phyloP scores from a whole-genome alignment of 2,797 vertebrate species.

The Platyrinchus mystaceus region DNA sequence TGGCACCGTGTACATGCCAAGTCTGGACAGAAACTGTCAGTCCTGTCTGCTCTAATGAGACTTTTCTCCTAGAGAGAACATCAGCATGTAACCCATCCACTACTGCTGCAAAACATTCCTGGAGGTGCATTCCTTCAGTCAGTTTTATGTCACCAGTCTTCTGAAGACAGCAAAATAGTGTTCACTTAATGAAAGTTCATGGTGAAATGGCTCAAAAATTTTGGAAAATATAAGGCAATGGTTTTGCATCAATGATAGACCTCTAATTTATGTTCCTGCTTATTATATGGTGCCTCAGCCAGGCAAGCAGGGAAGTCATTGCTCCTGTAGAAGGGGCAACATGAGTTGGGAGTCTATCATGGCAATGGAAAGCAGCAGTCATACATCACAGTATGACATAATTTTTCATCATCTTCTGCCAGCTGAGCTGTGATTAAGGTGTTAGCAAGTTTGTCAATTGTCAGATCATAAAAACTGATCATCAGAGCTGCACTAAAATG shows the following conservation, averaged over 20 bases:
- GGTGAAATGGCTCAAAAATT: neutral
- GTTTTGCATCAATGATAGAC: neutral
- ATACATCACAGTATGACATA: slow-evolving; percentile 27
- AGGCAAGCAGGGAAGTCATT: neutral
- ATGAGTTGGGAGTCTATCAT: neutral
- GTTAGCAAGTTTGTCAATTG: slow-evolving; percentile 34
- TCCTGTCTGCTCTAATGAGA: slow-evolving; percentile 5
- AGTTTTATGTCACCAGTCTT: neutral
- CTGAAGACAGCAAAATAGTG: neutral
- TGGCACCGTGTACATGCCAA: neutral
- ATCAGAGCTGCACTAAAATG: neutral
- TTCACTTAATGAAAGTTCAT: neutral
- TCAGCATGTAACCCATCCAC: neutral
- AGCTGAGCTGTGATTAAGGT: slow-evolving; percentile 19
- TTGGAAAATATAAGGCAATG: neutral
- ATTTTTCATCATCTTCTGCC: slow-evolving; percentile 38
- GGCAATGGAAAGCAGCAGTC: neutral
- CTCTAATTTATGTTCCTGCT: neutral
- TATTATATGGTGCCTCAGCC: neutral
- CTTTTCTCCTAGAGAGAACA: neutral
- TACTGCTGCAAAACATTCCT: neutral
- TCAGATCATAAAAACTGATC: slow-evolving; percentile 39
- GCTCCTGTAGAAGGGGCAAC: neutral
- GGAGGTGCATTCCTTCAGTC: neutral
- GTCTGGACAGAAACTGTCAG: neutral